Base-by-base conservation (phyloP, 2,888 invertebrate species). In the Lysandra coridon region DNA sequence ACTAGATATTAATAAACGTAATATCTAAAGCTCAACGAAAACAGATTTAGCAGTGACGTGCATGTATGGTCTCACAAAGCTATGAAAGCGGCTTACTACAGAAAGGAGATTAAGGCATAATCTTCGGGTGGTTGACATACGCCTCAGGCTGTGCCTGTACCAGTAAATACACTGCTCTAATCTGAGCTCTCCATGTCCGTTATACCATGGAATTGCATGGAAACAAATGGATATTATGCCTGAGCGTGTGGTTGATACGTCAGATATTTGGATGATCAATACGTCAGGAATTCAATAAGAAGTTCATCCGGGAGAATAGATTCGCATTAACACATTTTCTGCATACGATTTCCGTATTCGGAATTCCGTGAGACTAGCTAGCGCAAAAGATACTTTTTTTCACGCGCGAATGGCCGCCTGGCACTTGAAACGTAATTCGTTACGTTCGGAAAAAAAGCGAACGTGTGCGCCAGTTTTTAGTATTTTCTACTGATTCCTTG, bases 91-190 rank as follows among this genome's bases (percentile, higher is more conserved):
- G 93, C 92, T 93, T 90, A 93, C 86, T 85, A 89, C 90, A 90
- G 91, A 92, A 91, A 89, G 90, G 91, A 92, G 92, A 92, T 93
- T 92, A 93, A 86, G 85, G 87, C 84, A 90, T 93, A 93, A 93
- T 93, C 93, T 92, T 91, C 87, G 87, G 87, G 89, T 89, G 91
- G 90, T 90, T 93, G 93, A 93, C 93, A 91, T 90, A 91, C 90
- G 91, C 90, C 88, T 88, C 86, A 84, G 87, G 90, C 89, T 49
- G 82, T 81, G 81, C 83, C 81, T 81, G 84, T 85, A 85, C 85
- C 84, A 83, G 88, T 85, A 87, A 88, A 88, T 82, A 85, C 84
- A 84, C 84, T 83, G 82, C 83, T 84, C 81, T 81, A 83, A 76
- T 76, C 76, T 76, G 33, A 7, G n/a, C 74, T 74, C 73, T 17